Conservation (phyloP, 1,140 invertebrate species). For the Cydia strobilella region DNA sequence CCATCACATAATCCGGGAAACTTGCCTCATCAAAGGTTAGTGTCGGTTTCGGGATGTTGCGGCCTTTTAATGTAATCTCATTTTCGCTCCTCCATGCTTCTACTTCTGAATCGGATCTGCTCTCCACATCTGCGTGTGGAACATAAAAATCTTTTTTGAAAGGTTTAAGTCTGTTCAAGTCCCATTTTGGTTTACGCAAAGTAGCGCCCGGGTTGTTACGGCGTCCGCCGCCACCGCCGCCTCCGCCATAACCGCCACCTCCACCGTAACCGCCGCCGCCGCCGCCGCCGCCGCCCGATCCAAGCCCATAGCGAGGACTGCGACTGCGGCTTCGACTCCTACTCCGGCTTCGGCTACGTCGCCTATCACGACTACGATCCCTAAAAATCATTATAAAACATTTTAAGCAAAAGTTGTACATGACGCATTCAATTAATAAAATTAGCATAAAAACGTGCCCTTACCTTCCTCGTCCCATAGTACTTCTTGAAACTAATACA, state of each 20-base stretch:
- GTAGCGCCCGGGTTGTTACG: slow-evolving; percentile 78
- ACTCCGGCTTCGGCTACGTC: slow-evolving; percentile 71
- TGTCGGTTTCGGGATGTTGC: slow-evolving; percentile 90
- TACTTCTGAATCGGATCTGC: slow-evolving; percentile 85
- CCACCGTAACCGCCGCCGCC: slow-evolving; percentile 66
- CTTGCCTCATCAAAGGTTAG: slow-evolving; percentile 90
- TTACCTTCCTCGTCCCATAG: slow-evolving; percentile 72
- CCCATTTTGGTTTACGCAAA: slow-evolving; percentile 88
- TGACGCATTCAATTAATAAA: slow-evolving; percentile 23
- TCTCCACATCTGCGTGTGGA: slow-evolving; percentile 87
- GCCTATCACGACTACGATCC: slow-evolving; percentile 71
- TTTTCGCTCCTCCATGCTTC: slow-evolving; percentile 87
- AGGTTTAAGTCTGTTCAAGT: slow-evolving; percentile 87
- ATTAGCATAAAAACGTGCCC: slow-evolving; percentile 29
- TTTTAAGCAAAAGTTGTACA: slow-evolving; percentile 11
- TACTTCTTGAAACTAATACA: not conserved
- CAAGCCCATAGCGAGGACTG: slow-evolving; percentile 68
- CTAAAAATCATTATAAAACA: slow-evolving; percentile 42
- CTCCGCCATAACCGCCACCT: slow-evolving; percentile 76
- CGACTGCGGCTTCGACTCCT: slow-evolving; percentile 67
- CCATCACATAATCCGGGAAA: slow-evolving; percentile 90
- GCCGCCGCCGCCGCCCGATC: slow-evolving; percentile 57
- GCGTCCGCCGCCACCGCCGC: slow-evolving; percentile 79
- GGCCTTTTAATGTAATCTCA: slow-evolving; percentile 91
- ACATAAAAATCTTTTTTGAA: slow-evolving; percentile 97